Evolutionary conservation across 2,797 vertebrate genomes (phyloP), one percentile per base, ranked within the genome.

Genomic region (Xiphorhynchus erythropygius): DNA sequence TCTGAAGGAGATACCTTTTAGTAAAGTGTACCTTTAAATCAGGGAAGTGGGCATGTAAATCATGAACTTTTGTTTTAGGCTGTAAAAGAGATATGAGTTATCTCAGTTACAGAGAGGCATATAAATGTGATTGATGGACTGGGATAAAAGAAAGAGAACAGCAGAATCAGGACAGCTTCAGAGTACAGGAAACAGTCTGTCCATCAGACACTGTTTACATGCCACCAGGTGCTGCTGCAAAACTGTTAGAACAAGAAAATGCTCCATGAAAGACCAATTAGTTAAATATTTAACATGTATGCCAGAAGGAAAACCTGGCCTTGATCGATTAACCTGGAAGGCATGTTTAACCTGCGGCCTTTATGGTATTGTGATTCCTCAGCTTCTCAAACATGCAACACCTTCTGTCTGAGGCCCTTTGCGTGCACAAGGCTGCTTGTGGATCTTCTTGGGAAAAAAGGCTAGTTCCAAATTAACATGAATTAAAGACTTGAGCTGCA

Each of bases 101-200:
- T 67, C 56, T 87, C 70, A 79, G 0, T 84, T 79, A 74, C 60
- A 82, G 59, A 74, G 24, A 57, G 52, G 5, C 23, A 67, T 35
- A 76, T 84, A 79, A 93, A 81, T 70, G 37, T 84, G 81, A 90
- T 73, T 79, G 67, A 93, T 84, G 50, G 41, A 46, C 39, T 50
- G 42, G 25, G 7, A n/a, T 47, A 70, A 95, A 95, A 35, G 22
- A 39, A 78, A 82, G 49, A 64, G 42, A 75, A 90, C 83, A 57
- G 21, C n/a, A 47, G 39, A 74, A 82, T 33, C 37, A 62, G 70
- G 59, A 60, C 52, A 74, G 23, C 17, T 52, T 89, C 69, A 63
- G 68, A 67, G 33, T 32, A 23, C 55, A 91, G 84, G 71, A 87
- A 84, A 53, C n/a, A 22, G 39, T 18, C 63, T 71, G 70, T 78